Percentiles rank a stretch among this genome's conserved stretches.
These are phyloP conservation scores for Apodemia mormo DNA, from an alignment of 2,888 invertebrate species.

Conservation along the genomic window DNA sequence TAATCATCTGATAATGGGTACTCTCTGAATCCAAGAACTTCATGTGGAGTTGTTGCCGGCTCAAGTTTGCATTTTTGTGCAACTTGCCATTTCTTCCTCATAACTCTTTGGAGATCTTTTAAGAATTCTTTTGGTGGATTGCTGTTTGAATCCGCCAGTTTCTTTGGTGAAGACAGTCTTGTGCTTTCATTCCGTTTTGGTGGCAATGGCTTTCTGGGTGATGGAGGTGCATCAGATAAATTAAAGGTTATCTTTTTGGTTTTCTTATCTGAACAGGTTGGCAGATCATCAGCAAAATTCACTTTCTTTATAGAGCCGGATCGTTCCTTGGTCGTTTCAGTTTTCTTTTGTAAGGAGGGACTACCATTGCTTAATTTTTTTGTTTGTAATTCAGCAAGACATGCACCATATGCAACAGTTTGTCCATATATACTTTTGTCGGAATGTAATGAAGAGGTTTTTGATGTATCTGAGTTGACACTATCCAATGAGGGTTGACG, in stretches of 20 bases:
- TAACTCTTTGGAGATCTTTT: slow-evolving; percentile 93
- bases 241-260: slow-evolving; percentile 86
- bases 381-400: slow-evolving; percentile 80
- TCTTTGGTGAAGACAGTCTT: slow-evolving; percentile 88
- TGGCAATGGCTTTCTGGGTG: slow-evolving; percentile 86
- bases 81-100: slow-evolving; percentile 96
- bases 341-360: slow-evolving; percentile 61
- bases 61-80: slow-evolving; percentile 95
- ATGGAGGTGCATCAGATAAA: slow-evolving; percentile 76
- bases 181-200: slow-evolving; percentile 90
- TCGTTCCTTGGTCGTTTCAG: slow-evolving; percentile 51
- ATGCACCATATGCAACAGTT: slow-evolving; percentile 71
- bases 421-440: slow-evolving; percentile 66
- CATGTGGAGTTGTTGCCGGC: slow-evolving; percentile 93
- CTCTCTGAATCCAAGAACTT: slow-evolving; percentile 94
- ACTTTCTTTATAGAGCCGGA: slow-evolving; percentile 75
- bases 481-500: slow-evolving; percentile 82
- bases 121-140: slow-evolving; percentile 92
- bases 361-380: slow-evolving; percentile 71
- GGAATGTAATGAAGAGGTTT: slow-evolving; percentile 67
- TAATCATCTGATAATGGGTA: slow-evolving; percentile 88
- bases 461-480: slow-evolving; percentile 75
- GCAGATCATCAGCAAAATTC: slow-evolving; percentile 83
- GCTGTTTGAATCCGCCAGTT: slow-evolving; percentile 86
- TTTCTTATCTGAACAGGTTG: slow-evolving; percentile 75